phyloP scores from a whole-genome alignment of 2,113 vertebrate species.

The Desmodus rotundus region DNA sequence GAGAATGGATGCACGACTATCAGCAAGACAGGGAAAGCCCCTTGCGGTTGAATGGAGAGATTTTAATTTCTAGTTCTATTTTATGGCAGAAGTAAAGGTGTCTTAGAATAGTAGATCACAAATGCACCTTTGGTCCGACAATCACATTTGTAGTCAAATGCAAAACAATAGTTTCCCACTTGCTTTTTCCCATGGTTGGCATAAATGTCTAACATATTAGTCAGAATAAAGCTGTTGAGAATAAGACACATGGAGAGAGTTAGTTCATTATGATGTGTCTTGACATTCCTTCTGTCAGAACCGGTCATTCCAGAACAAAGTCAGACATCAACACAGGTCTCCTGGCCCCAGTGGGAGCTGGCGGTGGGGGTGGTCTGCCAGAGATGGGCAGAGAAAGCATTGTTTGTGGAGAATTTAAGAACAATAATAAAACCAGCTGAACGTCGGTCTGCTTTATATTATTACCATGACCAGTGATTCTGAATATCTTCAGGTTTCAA shows the following conservation, averaged over 20 bases:
- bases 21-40: not conserved
- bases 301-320: slow-evolving; percentile 30
- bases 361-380: not conserved
- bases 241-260: slow-evolving; percentile 31
- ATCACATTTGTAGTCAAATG: slow-evolving; percentile 12
- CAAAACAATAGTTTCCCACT: not conserved
- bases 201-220: not conserved
- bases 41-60: not conserved
- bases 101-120: slow-evolving; percentile 17
- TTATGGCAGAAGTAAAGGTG: not conserved
- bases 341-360: not conserved
- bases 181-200: not conserved
- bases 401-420: not conserved
- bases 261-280: not conserved
- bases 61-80: slow-evolving; percentile 11
- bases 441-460: not conserved
- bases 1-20: not conserved
- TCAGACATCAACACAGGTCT: not conserved
- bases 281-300: not conserved
- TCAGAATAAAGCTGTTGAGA: slow-evolving; percentile 19
- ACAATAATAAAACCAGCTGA: not conserved
- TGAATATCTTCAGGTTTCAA: not conserved
- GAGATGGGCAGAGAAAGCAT: not conserved
- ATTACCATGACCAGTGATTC: not conserved
- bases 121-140: slow-evolving; percentile 14